Evolutionary conservation across 2,888 invertebrate species (phyloP).

Genomic region (Bugulina stolonifera): DNA sequence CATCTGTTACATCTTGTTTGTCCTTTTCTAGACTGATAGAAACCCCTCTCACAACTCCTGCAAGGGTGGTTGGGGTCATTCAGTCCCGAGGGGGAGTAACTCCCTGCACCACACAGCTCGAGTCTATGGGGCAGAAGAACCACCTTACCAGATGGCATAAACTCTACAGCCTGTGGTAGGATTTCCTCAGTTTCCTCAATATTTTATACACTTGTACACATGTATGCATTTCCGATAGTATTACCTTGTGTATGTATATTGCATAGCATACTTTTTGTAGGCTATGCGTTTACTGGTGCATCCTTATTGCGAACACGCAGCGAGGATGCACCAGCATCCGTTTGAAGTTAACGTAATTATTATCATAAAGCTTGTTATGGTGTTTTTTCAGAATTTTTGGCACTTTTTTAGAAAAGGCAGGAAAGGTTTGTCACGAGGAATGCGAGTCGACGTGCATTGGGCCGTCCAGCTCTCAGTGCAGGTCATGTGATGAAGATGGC

Average conservation of each 20-base stretch:
- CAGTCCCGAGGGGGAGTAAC: conserved; percentile 56
- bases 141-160: no score
- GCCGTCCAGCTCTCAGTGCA: conserved; percentile 77
- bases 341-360: no score
- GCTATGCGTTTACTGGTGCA: no score
- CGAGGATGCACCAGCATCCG: no score
- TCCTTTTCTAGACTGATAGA: conserved; percentile 51
- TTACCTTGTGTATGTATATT: no score
- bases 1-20: conserved; percentile 54
- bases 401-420: neutral
- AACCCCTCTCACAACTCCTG: conserved; percentile 57
- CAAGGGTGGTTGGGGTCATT: conserved; percentile 53
- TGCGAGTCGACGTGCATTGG: conserved; percentile 95
- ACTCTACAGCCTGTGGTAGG: neutral
- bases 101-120: conserved; percentile 60
- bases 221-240: no score
- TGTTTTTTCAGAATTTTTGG: neutral
- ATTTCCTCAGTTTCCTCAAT: neutral
- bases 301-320: no score
- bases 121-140: no score
- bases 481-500: conserved; percentile 46
- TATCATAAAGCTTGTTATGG: no score
- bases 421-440: conserved; percentile 67
- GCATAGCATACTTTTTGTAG: no score
- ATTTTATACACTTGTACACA: neutral